Conservation (phyloP, 2,797 vertebrate species). For the Kryptopterus vitreolus region DNA sequence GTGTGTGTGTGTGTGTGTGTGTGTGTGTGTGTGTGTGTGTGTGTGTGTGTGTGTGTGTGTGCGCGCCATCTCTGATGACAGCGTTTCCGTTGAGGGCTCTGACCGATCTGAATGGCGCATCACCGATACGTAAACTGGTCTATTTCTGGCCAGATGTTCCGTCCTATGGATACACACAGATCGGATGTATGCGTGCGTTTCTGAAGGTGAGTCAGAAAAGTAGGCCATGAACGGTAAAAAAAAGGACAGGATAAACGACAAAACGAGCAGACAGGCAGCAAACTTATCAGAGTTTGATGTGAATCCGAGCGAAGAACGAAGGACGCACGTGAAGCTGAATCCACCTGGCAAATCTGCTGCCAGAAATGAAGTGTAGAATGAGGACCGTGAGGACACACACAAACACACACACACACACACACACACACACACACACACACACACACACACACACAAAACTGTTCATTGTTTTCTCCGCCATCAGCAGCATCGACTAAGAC, state of each 20-base stretch:
- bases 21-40: too few relatives aligned
- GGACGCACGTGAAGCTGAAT: conserved; percentile 60
- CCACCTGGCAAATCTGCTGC: conserved; percentile 64
- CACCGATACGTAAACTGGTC: background rate
- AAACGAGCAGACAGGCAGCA: conserved; percentile 40
- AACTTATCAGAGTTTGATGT: conserved; percentile 45
- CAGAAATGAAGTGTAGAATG: conserved; percentile 53
- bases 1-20: too few relatives aligned
- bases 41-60: too few relatives aligned
- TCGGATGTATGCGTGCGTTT: background rate
- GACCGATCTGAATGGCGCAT: background rate
- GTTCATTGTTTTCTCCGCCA: too few relatives aligned
- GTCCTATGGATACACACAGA: conserved; percentile 20
- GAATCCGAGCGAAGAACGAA: conserved; percentile 59
- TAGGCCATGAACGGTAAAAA: conserved; percentile 30
- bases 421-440: background rate
- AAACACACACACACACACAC: conserved; percentile 19
- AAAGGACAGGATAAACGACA: background rate
- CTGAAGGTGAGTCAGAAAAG: background rate
- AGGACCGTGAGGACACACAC: conserved; percentile 22
- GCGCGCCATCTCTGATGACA: too few relatives aligned
- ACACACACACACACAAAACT: background rate
- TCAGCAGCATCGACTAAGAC: too few relatives aligned
- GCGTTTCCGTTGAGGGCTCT: too few relatives aligned
- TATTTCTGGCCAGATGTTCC: background rate